A percentile compares a stretch with the other conserved stretches of the same genome.
Evolutionary conservation across 2,888 invertebrate species (phyloP).

Genomic region (Pammene aurita): DNA sequence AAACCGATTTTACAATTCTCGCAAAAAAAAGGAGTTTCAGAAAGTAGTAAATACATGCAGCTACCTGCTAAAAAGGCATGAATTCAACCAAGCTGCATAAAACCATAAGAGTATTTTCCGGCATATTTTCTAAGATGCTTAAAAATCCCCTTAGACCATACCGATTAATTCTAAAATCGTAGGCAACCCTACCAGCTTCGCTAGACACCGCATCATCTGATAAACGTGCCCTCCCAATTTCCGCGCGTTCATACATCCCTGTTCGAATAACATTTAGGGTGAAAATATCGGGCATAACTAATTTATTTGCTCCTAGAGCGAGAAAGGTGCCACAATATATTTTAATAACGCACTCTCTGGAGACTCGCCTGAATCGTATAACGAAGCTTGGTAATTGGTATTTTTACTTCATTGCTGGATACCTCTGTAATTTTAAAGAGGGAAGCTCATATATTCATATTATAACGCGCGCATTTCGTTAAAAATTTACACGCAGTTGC

Average conservation of each 20-base stretch:
- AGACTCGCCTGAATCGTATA: slow-evolving; percentile 70
- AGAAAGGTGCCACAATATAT: slow-evolving; percentile 77
- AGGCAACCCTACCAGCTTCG: slow-evolving; percentile 47
- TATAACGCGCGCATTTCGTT: slow-evolving; percentile 51
- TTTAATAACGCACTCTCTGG: slow-evolving; percentile 79
- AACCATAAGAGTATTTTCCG: too few relatives aligned
- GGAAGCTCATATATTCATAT: slow-evolving; percentile 57
- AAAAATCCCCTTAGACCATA: background rate
- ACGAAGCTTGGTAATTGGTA: slow-evolving; percentile 72
- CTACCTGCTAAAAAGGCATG: too few relatives aligned
- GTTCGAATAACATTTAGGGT: slow-evolving; percentile 76
- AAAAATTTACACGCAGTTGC: slow-evolving; percentile 43
- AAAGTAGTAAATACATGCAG: too few relatives aligned
- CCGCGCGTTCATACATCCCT: slow-evolving; percentile 69
- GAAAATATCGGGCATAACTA: slow-evolving; percentile 79
- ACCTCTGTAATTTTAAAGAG: slow-evolving; percentile 63
- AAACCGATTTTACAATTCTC: too few relatives aligned
- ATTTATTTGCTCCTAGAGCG: slow-evolving; percentile 71
- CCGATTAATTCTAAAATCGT: background rate
- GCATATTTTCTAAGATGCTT: too few relatives aligned
- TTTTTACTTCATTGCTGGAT: slow-evolving; percentile 72
- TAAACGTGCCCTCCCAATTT: slow-evolving; percentile 79
- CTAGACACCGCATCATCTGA: slow-evolving; percentile 72
- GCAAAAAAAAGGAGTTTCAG: too few relatives aligned
- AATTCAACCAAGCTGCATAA: too few relatives aligned